These are phyloP conservation scores for Junonia oenone DNA, from an alignment of 2,888 invertebrate genomes.

Conservation along the genomic window DNA sequence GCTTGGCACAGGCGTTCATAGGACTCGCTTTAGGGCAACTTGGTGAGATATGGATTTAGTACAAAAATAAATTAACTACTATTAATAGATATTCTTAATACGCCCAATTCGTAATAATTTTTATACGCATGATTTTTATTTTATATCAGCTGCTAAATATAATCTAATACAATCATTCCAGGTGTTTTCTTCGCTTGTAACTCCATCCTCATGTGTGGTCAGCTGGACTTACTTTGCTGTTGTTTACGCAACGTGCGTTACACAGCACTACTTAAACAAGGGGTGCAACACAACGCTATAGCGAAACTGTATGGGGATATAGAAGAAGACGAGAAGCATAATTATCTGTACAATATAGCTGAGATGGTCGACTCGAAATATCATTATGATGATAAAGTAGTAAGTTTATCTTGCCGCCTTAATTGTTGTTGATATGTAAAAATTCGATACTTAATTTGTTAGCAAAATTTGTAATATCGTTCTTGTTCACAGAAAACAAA, in stretches of 20 bases:
- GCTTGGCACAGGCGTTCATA: conserved; percentile 53
- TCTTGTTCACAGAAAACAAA: too few relatives aligned
- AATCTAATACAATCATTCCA: conserved; percentile 25
- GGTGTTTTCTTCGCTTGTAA: conserved; percentile 65
- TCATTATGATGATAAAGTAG: conserved; percentile 51
- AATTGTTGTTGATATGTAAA: background rate
- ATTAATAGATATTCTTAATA: too few relatives aligned
- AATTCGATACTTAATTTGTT: too few relatives aligned
- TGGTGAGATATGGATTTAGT: conserved; percentile 37
- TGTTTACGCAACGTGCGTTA: conserved; percentile 58
- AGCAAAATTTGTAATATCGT: too few relatives aligned
- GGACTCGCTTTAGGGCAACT: conserved; percentile 63
- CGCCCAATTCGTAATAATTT: too few relatives aligned
- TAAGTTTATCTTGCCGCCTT: conserved; percentile 20
- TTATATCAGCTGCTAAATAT: too few relatives aligned
- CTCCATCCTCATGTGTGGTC: conserved; percentile 64
- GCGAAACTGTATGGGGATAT: conserved; percentile 35
- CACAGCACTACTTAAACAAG: conserved; percentile 50
- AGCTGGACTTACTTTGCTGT: conserved; percentile 64
- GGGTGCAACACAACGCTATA: conserved; percentile 43
- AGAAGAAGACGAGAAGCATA: conserved; percentile 48
- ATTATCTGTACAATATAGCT: conserved; percentile 50
- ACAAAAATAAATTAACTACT: too few relatives aligned
- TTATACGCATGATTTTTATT: too few relatives aligned
- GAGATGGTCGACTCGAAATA: conserved; percentile 47